Base-by-base conservation (phyloP, 2,888 invertebrate species). In the Leuctra nigra region DNA sequence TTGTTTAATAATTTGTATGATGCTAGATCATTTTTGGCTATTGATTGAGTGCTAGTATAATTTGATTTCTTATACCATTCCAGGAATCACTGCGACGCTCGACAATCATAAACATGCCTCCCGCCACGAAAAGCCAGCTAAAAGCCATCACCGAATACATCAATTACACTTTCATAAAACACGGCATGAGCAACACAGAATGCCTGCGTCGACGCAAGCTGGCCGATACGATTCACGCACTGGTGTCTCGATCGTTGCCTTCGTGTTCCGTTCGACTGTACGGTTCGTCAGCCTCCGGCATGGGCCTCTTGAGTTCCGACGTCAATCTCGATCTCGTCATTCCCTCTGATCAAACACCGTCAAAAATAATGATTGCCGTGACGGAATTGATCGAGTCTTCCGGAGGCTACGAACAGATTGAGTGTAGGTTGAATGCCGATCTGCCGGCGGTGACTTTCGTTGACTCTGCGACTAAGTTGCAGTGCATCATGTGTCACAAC, bases 311-410 rank as follows among this genome's bases (percentile, higher is more conserved):
- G 13, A 23, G 9, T 2, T 54, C 54, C 2, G 46, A 54, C 23
- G 46, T 54, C 9, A 54, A 54, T 23, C 33, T 54, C 2, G 46
- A 54, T 25, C 33, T 54, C 6, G 44, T 44, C 7, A n/a, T 54
- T 16, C 24, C 44, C 18, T 16, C 18, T 11, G 33, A 33, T 11
- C 18, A 46, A 33, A 22, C 44, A 7, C 44, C 33, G 1, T 46
- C 54, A 2, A 54, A 46, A 33, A 14, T 54, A 3, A 9, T 54
- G 18, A 20, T 54, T 9, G 25, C 24, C 11, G 24, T 54, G 16
- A 46, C 14, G 9, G 54, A 29, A 20, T 46, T 44, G 4, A 3
- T 54, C 13, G 33, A 18, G 13, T 20, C 11, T 4, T 20, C 44
- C 14, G 46, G 33, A 29, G 23, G 35, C 16, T 53, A 46, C 22